phyloP scores from a whole-genome alignment of 2,797 vertebrate species.

The Dendrocincla fuliginosa region DNA sequence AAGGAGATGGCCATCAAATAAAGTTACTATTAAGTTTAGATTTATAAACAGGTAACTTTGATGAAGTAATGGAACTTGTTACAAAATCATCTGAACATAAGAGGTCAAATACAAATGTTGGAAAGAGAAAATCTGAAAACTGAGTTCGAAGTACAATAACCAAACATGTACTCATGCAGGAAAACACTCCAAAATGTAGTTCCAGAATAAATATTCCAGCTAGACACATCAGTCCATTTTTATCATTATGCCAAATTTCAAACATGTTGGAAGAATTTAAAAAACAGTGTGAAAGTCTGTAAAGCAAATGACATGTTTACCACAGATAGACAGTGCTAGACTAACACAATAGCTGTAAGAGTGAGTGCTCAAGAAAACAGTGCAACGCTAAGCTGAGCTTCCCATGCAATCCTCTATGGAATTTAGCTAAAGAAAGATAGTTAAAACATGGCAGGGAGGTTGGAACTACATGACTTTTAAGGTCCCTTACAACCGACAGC shows the following conservation, averaged over 20 bases:
- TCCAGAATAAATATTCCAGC: background rate
- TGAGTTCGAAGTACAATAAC: background rate
- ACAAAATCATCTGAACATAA: background rate
- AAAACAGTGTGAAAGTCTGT: background rate
- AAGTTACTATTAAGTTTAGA: background rate
- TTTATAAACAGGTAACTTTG: background rate
- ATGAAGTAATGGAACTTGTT: background rate
- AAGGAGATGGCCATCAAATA: background rate
- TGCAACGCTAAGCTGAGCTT: background rate
- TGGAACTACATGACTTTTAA: background rate
- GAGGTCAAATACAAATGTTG: background rate
- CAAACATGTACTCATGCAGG: fast-evolving
- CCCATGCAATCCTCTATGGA: background rate
- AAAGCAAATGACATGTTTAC: background rate
- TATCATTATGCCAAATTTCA: background rate
- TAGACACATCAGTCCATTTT: background rate
- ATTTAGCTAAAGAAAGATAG: background rate
- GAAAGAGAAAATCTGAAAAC: background rate
- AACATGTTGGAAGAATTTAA: background rate
- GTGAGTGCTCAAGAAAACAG: background rate
- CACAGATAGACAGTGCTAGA: background rate
- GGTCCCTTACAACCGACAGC: background rate
- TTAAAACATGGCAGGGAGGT: background rate
- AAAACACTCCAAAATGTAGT: background rate
- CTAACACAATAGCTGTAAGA: background rate